phyloP scores from a whole-genome alignment of 2,113 vertebrate genomes.

The Solea senegalensis region DNA sequence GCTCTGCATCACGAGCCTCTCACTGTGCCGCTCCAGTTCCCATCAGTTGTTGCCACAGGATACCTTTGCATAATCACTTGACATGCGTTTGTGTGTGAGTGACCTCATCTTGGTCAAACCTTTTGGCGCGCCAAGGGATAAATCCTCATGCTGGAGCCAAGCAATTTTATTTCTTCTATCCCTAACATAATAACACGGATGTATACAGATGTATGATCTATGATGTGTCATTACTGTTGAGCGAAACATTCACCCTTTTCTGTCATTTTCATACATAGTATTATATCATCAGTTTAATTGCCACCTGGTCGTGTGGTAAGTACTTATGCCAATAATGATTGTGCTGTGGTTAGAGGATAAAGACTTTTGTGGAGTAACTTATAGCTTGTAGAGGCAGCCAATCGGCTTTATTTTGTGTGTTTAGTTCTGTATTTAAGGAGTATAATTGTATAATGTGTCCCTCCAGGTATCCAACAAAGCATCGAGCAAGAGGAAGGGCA shows the following conservation, averaged over 20 bases:
- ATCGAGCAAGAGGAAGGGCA: conserved; percentile 95
- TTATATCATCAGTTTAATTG: background rate
- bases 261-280: no score
- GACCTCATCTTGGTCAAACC: conserved; percentile 1
- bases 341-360: no score
- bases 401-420: no score
- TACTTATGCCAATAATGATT: no score
- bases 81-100: background rate
- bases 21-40: conserved; percentile 23
- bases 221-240: no score
- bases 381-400: no score
- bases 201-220: no score
- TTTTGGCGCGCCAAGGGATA: background rate
- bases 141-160: background rate
- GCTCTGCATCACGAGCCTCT: conserved; percentile 16
- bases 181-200: no score
- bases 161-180: background rate
- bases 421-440: background rate
- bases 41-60: conserved; percentile 32
- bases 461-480: conserved; percentile 91
- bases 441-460: background rate
- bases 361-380: no score
- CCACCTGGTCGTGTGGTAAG: no score
- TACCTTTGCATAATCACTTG: conserved; percentile 8
- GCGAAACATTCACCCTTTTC: no score